Conservation (phyloP, 2,797 vertebrate species). For the Coregonus suidteri region DNA sequence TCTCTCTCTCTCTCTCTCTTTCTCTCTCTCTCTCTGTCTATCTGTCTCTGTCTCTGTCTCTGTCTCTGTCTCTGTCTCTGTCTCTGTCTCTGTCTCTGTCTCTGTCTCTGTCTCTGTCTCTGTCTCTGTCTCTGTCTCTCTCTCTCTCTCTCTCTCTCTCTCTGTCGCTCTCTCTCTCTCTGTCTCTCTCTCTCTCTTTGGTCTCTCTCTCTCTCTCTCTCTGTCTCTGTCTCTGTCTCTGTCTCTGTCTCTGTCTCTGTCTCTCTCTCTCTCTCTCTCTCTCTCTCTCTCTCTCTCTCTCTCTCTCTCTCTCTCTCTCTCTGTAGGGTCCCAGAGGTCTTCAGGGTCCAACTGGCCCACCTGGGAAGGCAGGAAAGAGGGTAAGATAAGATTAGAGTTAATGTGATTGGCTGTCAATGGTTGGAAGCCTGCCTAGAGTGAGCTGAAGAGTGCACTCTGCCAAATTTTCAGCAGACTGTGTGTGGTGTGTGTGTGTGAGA, state of each 20-base stretch:
- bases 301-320: neutral
- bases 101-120: no score
- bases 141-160: neutral
- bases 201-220: neutral
- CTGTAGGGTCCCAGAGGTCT: conserved; percentile 92
- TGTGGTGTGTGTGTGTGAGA: conserved; percentile 4
- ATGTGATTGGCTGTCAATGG: neutral
- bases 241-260: no score
- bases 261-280: neutral
- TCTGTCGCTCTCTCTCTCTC: neutral
- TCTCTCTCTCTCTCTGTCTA: neutral
- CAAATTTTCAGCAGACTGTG: no score
- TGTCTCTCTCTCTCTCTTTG: neutral
- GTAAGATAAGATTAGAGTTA: conserved; percentile 64
- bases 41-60: neutral
- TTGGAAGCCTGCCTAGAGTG: neutral
- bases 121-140: no score
- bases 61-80: no score
- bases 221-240: no score
- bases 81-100: neutral
- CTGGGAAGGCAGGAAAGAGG: conserved; percentile 92
- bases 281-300: no score
- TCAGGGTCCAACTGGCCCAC: conserved; percentile 83
- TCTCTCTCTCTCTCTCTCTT: neutral
- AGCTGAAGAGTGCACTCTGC: neutral